A percentile compares a stretch with the other conserved stretches of the same genome.
Conservation (phyloP, 1,140 invertebrate species). For the Acromyrmex heyeri region DNA sequence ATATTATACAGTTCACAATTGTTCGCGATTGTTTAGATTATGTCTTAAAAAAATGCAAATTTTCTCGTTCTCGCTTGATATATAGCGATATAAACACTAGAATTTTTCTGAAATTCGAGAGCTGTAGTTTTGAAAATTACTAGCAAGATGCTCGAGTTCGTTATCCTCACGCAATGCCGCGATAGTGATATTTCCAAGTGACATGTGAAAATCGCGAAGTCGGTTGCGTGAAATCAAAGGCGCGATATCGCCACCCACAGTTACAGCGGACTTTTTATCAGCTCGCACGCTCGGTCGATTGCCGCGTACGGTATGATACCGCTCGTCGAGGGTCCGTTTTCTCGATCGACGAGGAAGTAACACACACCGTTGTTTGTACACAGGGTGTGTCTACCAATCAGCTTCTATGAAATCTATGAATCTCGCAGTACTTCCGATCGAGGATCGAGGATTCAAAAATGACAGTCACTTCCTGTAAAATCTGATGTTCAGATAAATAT, state of each 20-base stretch:
- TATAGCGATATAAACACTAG: background rate
- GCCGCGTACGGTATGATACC: conserved; percentile 22
- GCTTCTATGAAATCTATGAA: background rate
- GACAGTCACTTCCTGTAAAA: background rate
- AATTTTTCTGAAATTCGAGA: background rate
- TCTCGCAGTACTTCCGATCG: too few relatives aligned
- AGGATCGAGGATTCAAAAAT: too few relatives aligned
- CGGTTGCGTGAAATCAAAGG: conserved; percentile 36
- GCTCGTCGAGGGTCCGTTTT: conserved; percentile 54
- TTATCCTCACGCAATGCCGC: background rate
- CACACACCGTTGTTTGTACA: conserved; percentile 54
- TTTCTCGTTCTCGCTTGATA: background rate
- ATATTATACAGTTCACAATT: background rate
- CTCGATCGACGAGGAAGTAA: conserved; percentile 62
- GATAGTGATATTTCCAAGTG: background rate
- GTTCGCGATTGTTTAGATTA: background rate
- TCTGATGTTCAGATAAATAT: background rate
- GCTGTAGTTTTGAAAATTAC: background rate
- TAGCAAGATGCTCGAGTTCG: background rate
- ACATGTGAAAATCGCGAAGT: conserved; percentile 21
- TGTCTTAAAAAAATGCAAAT: background rate
- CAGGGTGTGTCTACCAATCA: background rate
- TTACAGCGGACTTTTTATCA: conserved; percentile 36
- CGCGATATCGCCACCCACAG: conserved; percentile 28
- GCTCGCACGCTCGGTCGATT: conserved; percentile 14